phyloP scores from a whole-genome alignment of 2,888 invertebrate species.

The Ganaspis brasiliensis region DNA sequence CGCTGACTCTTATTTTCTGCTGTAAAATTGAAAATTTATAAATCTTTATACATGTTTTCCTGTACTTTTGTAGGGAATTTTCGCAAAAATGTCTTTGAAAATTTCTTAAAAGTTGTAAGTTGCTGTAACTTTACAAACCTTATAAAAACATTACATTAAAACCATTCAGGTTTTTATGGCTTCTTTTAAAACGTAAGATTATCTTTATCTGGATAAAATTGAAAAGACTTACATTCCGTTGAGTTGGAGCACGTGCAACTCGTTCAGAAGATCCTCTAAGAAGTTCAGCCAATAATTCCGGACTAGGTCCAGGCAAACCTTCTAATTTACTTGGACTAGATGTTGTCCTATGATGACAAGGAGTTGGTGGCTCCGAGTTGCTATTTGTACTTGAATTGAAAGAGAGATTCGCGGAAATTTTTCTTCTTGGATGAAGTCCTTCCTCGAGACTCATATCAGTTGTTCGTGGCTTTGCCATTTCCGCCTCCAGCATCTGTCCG shows the following conservation, averaged over 20 bases:
- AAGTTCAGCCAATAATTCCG: conserved; percentile 88
- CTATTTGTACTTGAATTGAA: conserved; percentile 73
- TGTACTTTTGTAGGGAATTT: too few relatives aligned
- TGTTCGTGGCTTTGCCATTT: conserved; percentile 88
- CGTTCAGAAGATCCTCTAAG: conserved; percentile 91
- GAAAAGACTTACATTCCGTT: conserved; percentile 74
- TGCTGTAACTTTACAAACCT: too few relatives aligned
- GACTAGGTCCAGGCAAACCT: conserved; percentile 84
- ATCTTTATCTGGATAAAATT: conserved; percentile 45
- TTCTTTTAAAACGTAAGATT: too few relatives aligned
- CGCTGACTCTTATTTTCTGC: not conserved
- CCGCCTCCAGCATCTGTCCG: conserved; percentile 90
- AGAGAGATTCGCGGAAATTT: conserved; percentile 84
- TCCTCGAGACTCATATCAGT: conserved; percentile 74
- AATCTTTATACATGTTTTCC: not conserved
- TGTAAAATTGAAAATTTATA: not conserved
- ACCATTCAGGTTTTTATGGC: too few relatives aligned
- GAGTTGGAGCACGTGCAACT: conserved; percentile 81
- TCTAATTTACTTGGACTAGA: conserved; percentile 91
- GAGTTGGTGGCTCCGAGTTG: conserved; percentile 80
- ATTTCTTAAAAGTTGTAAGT: too few relatives aligned
- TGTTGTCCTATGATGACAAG: conserved; percentile 89
- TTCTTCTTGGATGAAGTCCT: conserved; percentile 82
- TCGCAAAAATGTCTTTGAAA: too few relatives aligned
- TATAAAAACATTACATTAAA: too few relatives aligned